These are phyloP conservation scores for Heliothis subflexa DNA, from an alignment of 1,140 invertebrate genomes.

Conservation along the genomic window DNA sequence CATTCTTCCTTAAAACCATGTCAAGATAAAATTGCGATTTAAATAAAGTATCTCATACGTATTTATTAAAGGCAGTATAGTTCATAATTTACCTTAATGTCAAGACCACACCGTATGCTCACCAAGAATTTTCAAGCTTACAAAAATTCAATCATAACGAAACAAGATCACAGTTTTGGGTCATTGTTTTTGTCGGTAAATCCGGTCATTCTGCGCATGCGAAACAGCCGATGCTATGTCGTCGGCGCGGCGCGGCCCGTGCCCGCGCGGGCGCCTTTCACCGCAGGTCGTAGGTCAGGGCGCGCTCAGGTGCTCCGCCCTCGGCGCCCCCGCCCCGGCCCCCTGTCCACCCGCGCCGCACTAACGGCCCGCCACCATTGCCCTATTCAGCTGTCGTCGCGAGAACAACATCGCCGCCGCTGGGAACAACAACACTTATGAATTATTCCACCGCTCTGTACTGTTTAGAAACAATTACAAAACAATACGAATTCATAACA, in stretches of 20 bases:
- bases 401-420: slow-evolving; percentile 72
- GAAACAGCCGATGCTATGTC: slow-evolving; percentile 71
- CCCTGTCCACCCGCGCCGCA: slow-evolving; percentile 57
- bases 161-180: slow-evolving; percentile 43
- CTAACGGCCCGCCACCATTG: slow-evolving; percentile 75
- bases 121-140: not conserved
- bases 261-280: slow-evolving; percentile 81
- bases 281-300: slow-evolving; percentile 84
- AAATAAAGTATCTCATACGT: not conserved
- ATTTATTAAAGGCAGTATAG: not conserved
- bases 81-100: slow-evolving; percentile 34
- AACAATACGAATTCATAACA: slow-evolving; percentile 83
- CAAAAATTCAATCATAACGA: slow-evolving; percentile 38
- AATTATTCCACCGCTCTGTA: slow-evolving; percentile 78
- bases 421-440: slow-evolving; percentile 77
- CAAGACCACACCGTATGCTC: slow-evolving; percentile 31
- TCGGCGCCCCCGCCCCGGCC: slow-evolving; percentile 57
- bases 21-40: not conserved
- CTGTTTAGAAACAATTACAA: slow-evolving; percentile 81
- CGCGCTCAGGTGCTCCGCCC: slow-evolving; percentile 84
- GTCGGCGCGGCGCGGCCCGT: slow-evolving; percentile 64
- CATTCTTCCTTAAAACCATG: not conserved
- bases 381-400: slow-evolving; percentile 83
- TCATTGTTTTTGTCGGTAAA: slow-evolving; percentile 57
- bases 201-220: slow-evolving; percentile 69